phyloP scores from a whole-genome alignment of 2,113 vertebrate genomes.

The Gymnorhina tibicen region DNA sequence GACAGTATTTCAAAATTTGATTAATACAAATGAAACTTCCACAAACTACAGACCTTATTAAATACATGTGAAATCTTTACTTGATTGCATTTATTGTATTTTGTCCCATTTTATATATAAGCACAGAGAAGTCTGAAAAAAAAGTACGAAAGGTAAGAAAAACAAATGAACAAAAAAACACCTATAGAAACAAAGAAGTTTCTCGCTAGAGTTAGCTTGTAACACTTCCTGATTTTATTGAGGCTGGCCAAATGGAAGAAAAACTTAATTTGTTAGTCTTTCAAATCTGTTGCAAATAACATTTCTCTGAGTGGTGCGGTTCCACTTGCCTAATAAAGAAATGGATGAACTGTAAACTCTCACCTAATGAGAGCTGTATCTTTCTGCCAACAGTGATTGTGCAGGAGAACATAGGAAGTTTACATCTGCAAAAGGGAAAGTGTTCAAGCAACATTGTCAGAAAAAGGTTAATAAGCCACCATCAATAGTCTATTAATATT shows the following conservation, averaged over 20 bases:
- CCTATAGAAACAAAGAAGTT: neutral
- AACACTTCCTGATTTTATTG: neutral
- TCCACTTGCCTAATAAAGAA: neutral
- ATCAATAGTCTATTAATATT: neutral
- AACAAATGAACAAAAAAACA: neutral
- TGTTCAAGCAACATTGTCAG: neutral
- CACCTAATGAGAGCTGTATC: neutral
- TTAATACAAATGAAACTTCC: neutral
- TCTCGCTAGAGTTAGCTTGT: neutral
- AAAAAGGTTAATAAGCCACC: neutral
- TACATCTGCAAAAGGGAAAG: neutral
- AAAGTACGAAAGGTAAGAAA: neutral
- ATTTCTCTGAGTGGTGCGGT: neutral
- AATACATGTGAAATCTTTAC: neutral
- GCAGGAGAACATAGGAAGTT: neutral
- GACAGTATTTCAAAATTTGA: neutral
- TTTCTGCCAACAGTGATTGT: neutral
- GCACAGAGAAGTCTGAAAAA: neutral
- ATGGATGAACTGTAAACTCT: neutral
- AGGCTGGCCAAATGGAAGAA: neutral
- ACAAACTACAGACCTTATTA: neutral
- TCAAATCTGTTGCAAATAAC: neutral
- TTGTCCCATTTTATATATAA: neutral
- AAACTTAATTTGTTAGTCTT: neutral
- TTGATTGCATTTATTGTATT: neutral